These are phyloP conservation scores for Entelurus aequoreus DNA, from an alignment of 2,113 vertebrate species.

Conservation along the genomic window DNA sequence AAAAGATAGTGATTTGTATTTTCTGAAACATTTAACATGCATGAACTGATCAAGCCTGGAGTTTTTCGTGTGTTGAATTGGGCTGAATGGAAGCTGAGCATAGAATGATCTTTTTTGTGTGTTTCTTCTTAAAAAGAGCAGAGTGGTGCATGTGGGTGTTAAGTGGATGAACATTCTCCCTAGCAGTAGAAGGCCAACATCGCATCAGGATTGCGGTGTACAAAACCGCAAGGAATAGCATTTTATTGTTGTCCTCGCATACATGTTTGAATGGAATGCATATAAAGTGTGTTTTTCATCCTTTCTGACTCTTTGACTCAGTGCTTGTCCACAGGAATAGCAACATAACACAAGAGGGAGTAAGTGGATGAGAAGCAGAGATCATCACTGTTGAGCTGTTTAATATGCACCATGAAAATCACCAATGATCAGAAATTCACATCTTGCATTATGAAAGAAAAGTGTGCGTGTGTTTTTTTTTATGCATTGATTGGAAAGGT, in stretches of 20 bases:
- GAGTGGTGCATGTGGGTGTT: slow-evolving; percentile 31
- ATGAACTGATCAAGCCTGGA: not conserved
- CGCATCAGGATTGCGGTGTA: not conserved
- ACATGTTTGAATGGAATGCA: not conserved
- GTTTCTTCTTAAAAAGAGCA: slow-evolving; percentile 11
- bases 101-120: slow-evolving; percentile 5
- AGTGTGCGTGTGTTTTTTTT: slow-evolving; percentile 1
- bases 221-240: not conserved
- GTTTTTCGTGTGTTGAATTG: not conserved
- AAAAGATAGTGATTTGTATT: too few species aligned
- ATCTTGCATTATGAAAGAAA: slow-evolving; percentile 12
- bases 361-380: slow-evolving; percentile 59
- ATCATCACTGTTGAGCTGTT: slow-evolving; percentile 45
- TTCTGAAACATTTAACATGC: too few species aligned
- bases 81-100: too few species aligned
- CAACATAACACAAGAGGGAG: slow-evolving; percentile 58
- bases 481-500: slow-evolving; percentile 7
- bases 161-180: slow-evolving; percentile 29
- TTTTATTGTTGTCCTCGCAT: not conserved
- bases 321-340: slow-evolving; percentile 53
- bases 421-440: slow-evolving; percentile 41
- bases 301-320: slow-evolving; percentile 54
- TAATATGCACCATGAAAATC: slow-evolving; percentile 57
- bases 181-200: not conserved
- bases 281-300: slow-evolving; percentile 3